Evolutionary conservation across 2,113 vertebrate genomes (phyloP), one percentile per base, ranked within the genome.

Genomic region (Tretioscincus oriximinensis): DNA sequence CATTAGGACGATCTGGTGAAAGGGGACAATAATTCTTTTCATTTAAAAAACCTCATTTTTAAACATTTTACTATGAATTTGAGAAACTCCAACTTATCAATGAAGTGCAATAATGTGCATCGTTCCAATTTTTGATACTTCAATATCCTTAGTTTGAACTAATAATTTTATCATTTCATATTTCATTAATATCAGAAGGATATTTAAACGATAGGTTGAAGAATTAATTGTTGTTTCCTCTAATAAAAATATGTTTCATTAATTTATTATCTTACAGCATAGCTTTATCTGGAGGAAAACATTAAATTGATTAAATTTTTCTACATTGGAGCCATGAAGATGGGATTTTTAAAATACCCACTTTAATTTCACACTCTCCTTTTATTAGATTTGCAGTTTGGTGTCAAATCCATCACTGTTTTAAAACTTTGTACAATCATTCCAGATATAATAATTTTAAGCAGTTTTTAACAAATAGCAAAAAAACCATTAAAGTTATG

Each of bases 131-230:
- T 76, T 77, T 20, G 73, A 66, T 69, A 78, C 66, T 73, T 79
- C 28, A 84, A 24, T 20, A 64, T 63, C 21, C 47, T 85, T 78
- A 18, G 22, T 61, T 66, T 31, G 61, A 41, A 84, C 16, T 41
- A 82, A 83, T 65, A 80, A 74, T 4, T 47, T 78, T 78, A 71
- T 84, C 85, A 60, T 87, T 69, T 83, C 41, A 14, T 41, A 9
- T 63, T 89, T 86, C 80, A 82, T 51, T 18, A 61, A 83, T 29
- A 26, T 87, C 29, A 86, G 51, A 84, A 89, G 45, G 8, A 35
- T 65, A 64, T 9, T 49, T 22, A 90, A 86, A 80, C 66, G 65
- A 88, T 79, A 86, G 84, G 14, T 60, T 24, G 31, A 45, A 76
- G 72, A 83, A 64, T 45, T 2, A 51, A 26, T 76, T 20, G 8